Base-by-base conservation (phyloP, 2,797 vertebrate species). In the Setipinna tenuifilis region DNA sequence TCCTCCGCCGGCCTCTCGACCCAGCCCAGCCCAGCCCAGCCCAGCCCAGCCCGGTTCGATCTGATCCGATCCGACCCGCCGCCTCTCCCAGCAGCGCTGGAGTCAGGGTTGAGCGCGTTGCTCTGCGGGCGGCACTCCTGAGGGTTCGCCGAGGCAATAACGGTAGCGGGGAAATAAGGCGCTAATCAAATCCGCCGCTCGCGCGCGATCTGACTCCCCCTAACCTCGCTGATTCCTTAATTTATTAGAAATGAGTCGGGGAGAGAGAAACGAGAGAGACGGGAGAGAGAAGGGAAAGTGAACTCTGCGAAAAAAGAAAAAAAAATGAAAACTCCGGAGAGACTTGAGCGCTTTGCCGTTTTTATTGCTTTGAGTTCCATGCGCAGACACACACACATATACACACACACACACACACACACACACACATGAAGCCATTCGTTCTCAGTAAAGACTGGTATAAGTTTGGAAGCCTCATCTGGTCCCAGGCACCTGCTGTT, bases 111-210 rank as follows among this genome's bases (percentile, higher is more conserved):
- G 82, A 89, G 82, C 88, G 71, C 31, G 14, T 16, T 4, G 16
- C 31, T 88, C 80, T 35, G 84, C 88, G 86, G 90, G 85, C 80
- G 31, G 86, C 90, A 91, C 93, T 92, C 93, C 75, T 17, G 92
- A 94, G 94, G 93, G 90, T 88, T 88, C 35, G 50, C 87, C 87
- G 91, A 93, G 93, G 94, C 94, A 96, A 95, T 96, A 95, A 95
- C 89, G 90, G 91, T 88, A 88, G 87, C n/a, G 91, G 88, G 85
- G 91, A 94, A 93, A 93, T 90, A 93, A 93, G 88, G 88, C 91
- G 92, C 92, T 95, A 94, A 95, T 95, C 94, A 94, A 92, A 95
- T 94, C 91, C 92, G 92, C 93, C 90, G 92, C 90, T 87, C 90
- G 88, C 82, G 17, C 83, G 87, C 89, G 91, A 93, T 92, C 91